These are phyloP conservation scores for Danio aesculapii DNA, from an alignment of 2,797 vertebrate genomes.

Conservation along the genomic window DNA sequence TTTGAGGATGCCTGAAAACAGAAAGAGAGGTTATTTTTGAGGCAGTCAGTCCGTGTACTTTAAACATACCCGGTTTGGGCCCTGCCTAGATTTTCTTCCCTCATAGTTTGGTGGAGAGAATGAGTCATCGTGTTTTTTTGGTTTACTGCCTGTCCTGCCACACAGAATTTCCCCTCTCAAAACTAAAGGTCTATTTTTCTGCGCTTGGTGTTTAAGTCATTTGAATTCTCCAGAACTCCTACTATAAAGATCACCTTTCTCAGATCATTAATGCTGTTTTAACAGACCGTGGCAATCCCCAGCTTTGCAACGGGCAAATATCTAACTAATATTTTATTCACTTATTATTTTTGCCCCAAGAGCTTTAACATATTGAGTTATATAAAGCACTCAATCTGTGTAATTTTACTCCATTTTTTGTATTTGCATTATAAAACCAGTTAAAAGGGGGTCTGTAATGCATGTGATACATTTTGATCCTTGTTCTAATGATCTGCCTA, in stretches of 20 bases:
- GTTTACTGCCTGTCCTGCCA: conserved; percentile 44
- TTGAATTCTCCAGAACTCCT: conserved; percentile 37
- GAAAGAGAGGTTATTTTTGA: conserved; percentile 17
- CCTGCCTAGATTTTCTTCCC: conserved; percentile 28
- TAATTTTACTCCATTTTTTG: not conserved
- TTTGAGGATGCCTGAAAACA: conserved; percentile 2
- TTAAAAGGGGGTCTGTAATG: not conserved
- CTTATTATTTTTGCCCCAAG: not conserved
- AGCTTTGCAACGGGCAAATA: not conserved
- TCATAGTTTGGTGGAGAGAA: conserved; percentile 39
- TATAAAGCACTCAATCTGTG: not conserved
- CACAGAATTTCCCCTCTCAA: conserved; percentile 7
- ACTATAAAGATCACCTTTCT: conserved; percentile 1
- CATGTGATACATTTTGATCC: not conserved
- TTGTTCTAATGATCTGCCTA: not conserved
- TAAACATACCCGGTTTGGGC: conserved; percentile 48
- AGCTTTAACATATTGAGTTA: not conserved
- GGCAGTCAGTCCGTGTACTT: not conserved
- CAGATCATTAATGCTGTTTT: not conserved
- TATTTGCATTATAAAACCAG: not conserved
- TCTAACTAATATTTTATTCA: not conserved
- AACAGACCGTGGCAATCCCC: not conserved
- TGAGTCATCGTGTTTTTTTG: conserved; percentile 58
- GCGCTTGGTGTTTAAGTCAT: conserved; percentile 26
- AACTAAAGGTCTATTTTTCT: conserved; percentile 28